Percentiles rank a stretch among this genome's conserved stretches.
These are phyloP conservation scores for Gallinago jamesoni DNA, from an alignment of 2,113 vertebrate genomes.

Conservation along the genomic window DNA sequence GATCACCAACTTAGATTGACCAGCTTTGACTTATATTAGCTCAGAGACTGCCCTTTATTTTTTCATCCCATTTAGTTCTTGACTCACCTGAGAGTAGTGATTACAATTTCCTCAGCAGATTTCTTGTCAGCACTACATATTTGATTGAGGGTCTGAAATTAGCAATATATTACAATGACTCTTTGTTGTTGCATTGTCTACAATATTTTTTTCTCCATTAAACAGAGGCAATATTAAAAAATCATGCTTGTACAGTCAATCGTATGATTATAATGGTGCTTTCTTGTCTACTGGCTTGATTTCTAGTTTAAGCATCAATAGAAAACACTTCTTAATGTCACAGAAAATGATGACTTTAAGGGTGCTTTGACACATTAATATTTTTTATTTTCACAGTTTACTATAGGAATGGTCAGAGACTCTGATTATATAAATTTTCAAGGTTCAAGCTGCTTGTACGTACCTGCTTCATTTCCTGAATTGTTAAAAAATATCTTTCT, in stretches of 20 bases:
- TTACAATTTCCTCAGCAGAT: background rate
- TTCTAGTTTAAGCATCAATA: background rate
- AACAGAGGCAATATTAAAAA: background rate
- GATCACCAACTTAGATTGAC: background rate
- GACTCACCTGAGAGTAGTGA: background rate
- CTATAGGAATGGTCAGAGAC: background rate
- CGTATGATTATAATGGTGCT: background rate
- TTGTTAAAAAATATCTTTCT: background rate
- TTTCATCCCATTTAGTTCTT: background rate
- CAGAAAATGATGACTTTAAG: background rate
- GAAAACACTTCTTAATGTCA: background rate
- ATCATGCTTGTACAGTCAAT: background rate
- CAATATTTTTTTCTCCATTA: background rate
- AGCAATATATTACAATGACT: background rate
- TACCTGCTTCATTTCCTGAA: background rate
- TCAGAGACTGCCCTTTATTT: background rate
- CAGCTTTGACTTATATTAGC: background rate
- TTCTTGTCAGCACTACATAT: background rate
- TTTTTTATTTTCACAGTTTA: background rate
- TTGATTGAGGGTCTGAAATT: background rate
- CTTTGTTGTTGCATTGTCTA: background rate
- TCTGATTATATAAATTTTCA: background rate
- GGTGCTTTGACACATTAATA: background rate
- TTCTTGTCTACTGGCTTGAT: background rate
- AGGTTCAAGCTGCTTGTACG: accelerated